Evolutionary conservation across 2,797 vertebrate species (phyloP).

Genomic region (Lerista edwardsae): DNA sequence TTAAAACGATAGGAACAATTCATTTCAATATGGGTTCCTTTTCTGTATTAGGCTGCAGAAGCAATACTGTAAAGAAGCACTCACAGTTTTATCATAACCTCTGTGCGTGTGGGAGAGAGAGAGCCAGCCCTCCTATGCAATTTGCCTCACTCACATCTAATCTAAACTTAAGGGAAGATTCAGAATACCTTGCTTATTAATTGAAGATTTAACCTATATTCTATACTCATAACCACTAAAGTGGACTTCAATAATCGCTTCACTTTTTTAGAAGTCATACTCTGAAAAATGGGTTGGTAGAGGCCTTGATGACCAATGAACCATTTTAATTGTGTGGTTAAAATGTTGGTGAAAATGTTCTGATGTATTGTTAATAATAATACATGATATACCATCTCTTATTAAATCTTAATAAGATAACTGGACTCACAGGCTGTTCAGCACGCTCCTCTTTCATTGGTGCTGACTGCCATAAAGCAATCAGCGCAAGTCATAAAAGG

Average conservation of each 20-base stretch:
- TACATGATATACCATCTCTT: neutral
- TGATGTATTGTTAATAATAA: neutral
- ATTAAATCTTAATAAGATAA: neutral
- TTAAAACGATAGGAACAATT: no score
- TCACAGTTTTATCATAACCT: neutral
- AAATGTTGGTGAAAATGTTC: neutral
- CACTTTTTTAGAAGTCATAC: neutral
- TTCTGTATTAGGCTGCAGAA: no score
- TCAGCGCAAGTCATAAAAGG: no score
- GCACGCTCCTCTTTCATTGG: neutral
- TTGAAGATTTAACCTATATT: neutral
- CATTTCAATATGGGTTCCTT: no score
- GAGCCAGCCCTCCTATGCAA: neutral
- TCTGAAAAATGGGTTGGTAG: neutral
- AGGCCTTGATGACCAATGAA: neutral
- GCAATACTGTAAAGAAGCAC: no score
- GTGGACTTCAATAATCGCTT: neutral
- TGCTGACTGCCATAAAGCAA: no score
- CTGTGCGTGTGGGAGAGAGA: neutral
- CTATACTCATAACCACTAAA: neutral
- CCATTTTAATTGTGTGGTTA: neutral
- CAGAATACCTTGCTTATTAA: neutral
- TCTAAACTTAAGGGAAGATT: neutral
- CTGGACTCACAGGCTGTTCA: no score
- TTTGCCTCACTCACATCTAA: neutral